phyloP scores from a whole-genome alignment of 2,888 invertebrate genomes.

The Oscheius sp. region DNA sequence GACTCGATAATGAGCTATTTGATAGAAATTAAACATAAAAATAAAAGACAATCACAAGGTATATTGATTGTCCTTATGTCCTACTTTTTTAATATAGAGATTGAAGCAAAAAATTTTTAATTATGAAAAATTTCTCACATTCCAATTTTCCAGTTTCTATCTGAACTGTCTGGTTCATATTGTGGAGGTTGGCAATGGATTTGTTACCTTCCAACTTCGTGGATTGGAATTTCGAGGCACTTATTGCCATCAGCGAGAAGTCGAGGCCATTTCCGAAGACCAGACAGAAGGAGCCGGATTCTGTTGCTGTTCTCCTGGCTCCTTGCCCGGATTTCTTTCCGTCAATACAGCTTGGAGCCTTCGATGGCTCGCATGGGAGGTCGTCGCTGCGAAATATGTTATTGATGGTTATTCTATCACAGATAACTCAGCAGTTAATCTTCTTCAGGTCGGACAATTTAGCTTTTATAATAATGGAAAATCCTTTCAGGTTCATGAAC shows the following conservation, averaged over 20 bases:
- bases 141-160: slow-evolving; percentile 79
- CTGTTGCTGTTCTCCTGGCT: slow-evolving; percentile 86
- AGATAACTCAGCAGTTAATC: slow-evolving; percentile 94
- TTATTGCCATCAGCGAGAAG: slow-evolving; percentile 97
- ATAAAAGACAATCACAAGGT: too few species aligned
- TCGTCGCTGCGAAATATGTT: slow-evolving; percentile 95
- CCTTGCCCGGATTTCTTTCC: slow-evolving; percentile 84
- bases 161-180: slow-evolving; percentile 97
- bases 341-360: slow-evolving; percentile 97
- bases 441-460: slow-evolving; percentile 84
- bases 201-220: slow-evolving; percentile 95
- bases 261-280: slow-evolving; percentile 96
- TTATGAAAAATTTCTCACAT: too few species aligned
- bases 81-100: too few species aligned
- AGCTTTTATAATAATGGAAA: too few species aligned
- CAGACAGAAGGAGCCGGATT: slow-evolving; percentile 93
- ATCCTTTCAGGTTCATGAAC: slow-evolving; percentile 85
- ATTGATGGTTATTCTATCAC: slow-evolving; percentile 98
- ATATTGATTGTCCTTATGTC: too few species aligned
- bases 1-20: too few species aligned
- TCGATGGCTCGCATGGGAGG: slow-evolving; percentile 73
- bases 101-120: too few species aligned
- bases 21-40: too few species aligned
- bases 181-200: slow-evolving; percentile 93
- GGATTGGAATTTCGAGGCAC: slow-evolving; percentile 96